These are phyloP conservation scores for Phaethon lepturus DNA, from an alignment of 2,113 vertebrate species.

Conservation along the genomic window DNA sequence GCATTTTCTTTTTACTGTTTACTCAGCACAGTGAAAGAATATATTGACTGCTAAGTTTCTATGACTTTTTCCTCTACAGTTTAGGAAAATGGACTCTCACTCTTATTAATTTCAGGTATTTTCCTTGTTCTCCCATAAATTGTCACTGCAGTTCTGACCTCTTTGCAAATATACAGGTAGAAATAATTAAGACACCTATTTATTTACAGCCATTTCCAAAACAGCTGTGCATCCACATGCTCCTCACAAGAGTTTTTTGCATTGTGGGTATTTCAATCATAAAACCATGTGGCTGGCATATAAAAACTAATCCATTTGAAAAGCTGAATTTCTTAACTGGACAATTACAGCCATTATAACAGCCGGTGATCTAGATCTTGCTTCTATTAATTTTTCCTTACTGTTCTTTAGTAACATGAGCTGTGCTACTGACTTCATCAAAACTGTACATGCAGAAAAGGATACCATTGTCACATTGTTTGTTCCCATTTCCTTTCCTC, in stretches of 20 bases:
- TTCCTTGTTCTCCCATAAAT: constrained; percentile 13
- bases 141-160: neutral
- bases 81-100: neutral
- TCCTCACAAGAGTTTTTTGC: constrained; percentile 2
- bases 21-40: constrained; percentile 59
- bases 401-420: neutral
- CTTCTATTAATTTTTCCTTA: neutral
- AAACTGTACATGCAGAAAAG: neutral
- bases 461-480: neutral
- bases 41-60: constrained; percentile 53
- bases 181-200: constrained; percentile 11
- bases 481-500: neutral
- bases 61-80: neutral
- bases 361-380: neutral
- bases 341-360: neutral
- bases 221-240: constrained; percentile 11
- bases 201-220: constrained; percentile 5
- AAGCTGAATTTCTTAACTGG: neutral
- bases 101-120: neutral
- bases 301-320: neutral
- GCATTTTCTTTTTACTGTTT: constrained; percentile 65
- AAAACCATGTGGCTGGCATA: neutral
- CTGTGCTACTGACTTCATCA: neutral
- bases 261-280: neutral
- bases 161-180: neutral